Percentiles rank a stretch among this genome's conserved stretches.
Conservation (phyloP, 2,888 invertebrate species). For the Hypercompe scribonia region DNA sequence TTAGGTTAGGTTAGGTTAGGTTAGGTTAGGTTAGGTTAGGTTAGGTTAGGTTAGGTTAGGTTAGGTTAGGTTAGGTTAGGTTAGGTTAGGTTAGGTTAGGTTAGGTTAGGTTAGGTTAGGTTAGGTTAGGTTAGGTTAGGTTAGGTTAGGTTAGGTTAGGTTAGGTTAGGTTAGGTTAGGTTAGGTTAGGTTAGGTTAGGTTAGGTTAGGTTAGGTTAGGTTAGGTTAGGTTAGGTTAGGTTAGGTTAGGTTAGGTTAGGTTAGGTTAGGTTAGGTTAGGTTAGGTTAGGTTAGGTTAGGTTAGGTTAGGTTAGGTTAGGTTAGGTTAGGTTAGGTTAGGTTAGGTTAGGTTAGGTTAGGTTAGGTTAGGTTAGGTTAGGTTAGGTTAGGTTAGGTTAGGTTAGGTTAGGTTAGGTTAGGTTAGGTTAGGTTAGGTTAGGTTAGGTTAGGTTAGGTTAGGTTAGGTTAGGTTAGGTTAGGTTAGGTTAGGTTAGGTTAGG, state of each 20-base stretch:
- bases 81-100: slow-evolving; percentile 3
- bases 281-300: slow-evolving; percentile 3
- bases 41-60: slow-evolving; percentile 3
- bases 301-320: slow-evolving; percentile 3
- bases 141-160: slow-evolving; percentile 3
- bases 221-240: slow-evolving; percentile 3
- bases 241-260: slow-evolving; percentile 3
- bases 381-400: slow-evolving; percentile 3
- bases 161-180: slow-evolving; percentile 3
- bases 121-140: slow-evolving; percentile 3
- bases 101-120: slow-evolving; percentile 3
- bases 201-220: slow-evolving; percentile 3
- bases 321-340: slow-evolving; percentile 3
- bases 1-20: slow-evolving; percentile 3
- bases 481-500: slow-evolving; percentile 3
- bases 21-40: slow-evolving; percentile 3
- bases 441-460: slow-evolving; percentile 3
- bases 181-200: slow-evolving; percentile 3
- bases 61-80: slow-evolving; percentile 3
- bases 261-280: slow-evolving; percentile 3
- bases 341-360: slow-evolving; percentile 3
- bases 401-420: slow-evolving; percentile 3
- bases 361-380: slow-evolving; percentile 3
- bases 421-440: slow-evolving; percentile 3
- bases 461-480: slow-evolving; percentile 3